These are phyloP conservation scores for Cladopsammia gracilis DNA, from an alignment of 64 coral and sea anemone species.

Conservation along the genomic window DNA sequence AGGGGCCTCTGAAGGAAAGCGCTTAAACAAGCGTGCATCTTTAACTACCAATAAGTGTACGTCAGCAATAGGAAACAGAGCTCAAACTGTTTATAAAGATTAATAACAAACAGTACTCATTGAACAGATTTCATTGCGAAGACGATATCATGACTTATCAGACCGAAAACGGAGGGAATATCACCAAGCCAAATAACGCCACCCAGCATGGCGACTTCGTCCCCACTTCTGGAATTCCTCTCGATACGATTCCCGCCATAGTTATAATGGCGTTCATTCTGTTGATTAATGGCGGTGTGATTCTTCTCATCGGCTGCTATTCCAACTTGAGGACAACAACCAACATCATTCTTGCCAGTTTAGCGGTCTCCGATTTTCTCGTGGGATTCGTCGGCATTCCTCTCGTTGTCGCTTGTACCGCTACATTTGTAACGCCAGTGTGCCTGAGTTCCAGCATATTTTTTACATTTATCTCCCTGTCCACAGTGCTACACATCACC, in stretches of 20 bases:
- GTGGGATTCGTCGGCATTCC: slow-evolving; percentile 57
- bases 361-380: slow-evolving; percentile 58
- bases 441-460: slow-evolving; percentile 38
- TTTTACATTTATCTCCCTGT: slow-evolving; percentile 55
- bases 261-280: slow-evolving; percentile 39
- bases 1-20: no score
- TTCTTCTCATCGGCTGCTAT: slow-evolving; percentile 1
- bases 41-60: no score
- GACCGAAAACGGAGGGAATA: no score
- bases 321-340: slow-evolving; percentile 42
- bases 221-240: background rate
- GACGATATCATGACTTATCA: no score
- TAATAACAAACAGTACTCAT: no score
- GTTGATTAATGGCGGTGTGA: slow-evolving; percentile 39
- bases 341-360: slow-evolving; percentile 64
- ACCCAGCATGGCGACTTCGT: background rate
- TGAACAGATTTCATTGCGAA: no score
- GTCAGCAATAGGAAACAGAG: no score
- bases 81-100: no score
- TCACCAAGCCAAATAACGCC: no score
- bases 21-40: no score
- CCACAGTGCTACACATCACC: slow-evolving; percentile 51
- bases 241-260: slow-evolving; percentile 10
- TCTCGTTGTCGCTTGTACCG: slow-evolving; percentile 32
- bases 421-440: background rate